These are phyloP conservation scores for Carettochelys insculpta DNA, from an alignment of 2,113 vertebrate species.

Conservation along the genomic window DNA sequence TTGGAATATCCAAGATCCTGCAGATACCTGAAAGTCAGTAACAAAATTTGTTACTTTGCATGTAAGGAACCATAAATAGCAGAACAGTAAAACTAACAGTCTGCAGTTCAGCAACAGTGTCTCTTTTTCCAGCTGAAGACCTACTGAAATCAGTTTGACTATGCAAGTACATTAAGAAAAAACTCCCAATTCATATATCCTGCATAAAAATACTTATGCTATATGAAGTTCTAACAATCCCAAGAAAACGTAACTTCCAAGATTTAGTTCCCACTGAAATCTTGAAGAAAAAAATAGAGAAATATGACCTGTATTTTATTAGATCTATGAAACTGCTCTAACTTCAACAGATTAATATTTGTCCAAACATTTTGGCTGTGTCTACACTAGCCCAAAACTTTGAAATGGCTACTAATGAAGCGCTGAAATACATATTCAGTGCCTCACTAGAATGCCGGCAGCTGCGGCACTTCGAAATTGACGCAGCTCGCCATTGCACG, in stretches of 20 bases:
- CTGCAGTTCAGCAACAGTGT: neutral
- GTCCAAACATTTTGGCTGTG: neutral
- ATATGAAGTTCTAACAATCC: neutral
- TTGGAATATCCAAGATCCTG: conserved; percentile 76
- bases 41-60: neutral
- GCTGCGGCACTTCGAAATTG: too few species aligned
- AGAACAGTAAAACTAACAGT: neutral
- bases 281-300: neutral
- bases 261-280: neutral
- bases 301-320: neutral
- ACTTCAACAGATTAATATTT: neutral
- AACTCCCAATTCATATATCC: neutral
- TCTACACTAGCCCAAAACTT: too few species aligned
- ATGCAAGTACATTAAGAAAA: neutral
- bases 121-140: neutral
- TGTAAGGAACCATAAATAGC: neutral
- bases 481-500: too few species aligned
- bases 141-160: neutral
- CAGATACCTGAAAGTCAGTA: conserved; percentile 74
- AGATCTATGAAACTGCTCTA: neutral
- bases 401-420: too few species aligned
- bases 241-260: neutral
- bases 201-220: neutral
- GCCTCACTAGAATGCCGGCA: too few species aligned
- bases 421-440: too few species aligned